Evolutionary conservation across 2,113 vertebrate species (phyloP).

Genomic region (Rhinogobius similis): DNA sequence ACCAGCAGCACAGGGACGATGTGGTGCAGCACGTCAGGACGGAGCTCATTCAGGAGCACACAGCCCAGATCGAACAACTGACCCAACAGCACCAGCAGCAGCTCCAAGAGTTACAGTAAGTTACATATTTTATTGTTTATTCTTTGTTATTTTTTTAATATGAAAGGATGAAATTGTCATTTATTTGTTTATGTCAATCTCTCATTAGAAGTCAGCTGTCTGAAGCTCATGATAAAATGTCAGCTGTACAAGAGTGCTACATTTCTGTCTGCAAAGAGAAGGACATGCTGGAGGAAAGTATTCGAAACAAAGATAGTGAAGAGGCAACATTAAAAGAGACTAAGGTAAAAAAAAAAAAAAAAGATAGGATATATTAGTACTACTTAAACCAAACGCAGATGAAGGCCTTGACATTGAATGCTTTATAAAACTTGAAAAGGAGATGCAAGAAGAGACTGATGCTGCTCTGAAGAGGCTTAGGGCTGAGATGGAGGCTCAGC

Average conservation of each 20-base stretch:
- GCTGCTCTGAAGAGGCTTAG: slow-evolving; percentile 72
- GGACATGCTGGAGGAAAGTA: slow-evolving; percentile 78
- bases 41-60: slow-evolving; percentile 79
- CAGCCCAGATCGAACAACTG: slow-evolving; percentile 79
- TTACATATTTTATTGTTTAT: not conserved
- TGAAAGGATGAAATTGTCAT: not conserved
- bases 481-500: slow-evolving; percentile 79
- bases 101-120: slow-evolving; percentile 82
- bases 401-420: not conserved
- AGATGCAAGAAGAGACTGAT: slow-evolving; percentile 73
- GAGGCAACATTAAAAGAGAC: slow-evolving; percentile 74
- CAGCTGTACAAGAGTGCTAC: slow-evolving; percentile 89
- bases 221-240: slow-evolving; percentile 83
- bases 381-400: not conserved
- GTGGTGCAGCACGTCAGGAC: slow-evolving; percentile 83
- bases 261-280: slow-evolving; percentile 90
- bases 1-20: slow-evolving; percentile 89
- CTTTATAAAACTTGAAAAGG: slow-evolving; percentile 29
- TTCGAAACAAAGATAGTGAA: slow-evolving; percentile 70
- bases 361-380: not conserved
- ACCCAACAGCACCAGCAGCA: slow-evolving; percentile 77
- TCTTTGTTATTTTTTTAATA: not conserved
- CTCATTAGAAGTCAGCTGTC: slow-evolving; percentile 79
- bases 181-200: not conserved
- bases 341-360: slow-evolving; percentile 71